phyloP scores from a whole-genome alignment of 2,797 vertebrate genomes.

The Enteromius mattozi region DNA sequence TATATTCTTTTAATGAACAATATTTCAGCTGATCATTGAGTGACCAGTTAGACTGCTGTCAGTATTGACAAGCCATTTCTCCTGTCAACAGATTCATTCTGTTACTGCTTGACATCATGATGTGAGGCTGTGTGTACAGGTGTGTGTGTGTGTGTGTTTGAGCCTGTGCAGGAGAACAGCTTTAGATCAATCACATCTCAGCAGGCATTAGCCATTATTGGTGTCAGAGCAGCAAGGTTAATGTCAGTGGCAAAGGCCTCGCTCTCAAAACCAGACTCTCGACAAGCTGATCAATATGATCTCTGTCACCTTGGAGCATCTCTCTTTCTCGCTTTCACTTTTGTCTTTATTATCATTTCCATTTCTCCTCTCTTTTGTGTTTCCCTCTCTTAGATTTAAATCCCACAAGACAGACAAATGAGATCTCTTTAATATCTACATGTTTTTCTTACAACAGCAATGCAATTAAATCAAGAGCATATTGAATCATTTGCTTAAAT shows the following conservation, averaged over 20 bases:
- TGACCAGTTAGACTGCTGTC: constrained; percentile 9
- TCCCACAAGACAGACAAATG: not conserved
- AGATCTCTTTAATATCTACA: not conserved
- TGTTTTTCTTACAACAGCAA: not conserved
- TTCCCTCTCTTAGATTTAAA: not conserved
- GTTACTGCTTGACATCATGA: constrained; percentile 32
- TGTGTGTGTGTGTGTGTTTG: constrained; percentile 24
- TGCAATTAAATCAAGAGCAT: not conserved
- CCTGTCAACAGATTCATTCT: constrained; percentile 14
- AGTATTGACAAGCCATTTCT: not conserved
- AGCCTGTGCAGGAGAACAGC: constrained; percentile 9
- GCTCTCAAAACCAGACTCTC: constrained; percentile 44
- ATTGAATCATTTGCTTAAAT: not conserved
- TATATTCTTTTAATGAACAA: not conserved
- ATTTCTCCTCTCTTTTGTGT: not conserved
- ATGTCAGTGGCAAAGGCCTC: constrained; percentile 50
- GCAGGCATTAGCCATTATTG: constrained; percentile 35
- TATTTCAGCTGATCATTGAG: constrained; percentile 12
- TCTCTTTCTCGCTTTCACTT: not conserved
- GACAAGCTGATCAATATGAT: constrained; percentile 44
- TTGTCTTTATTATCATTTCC: not conserved
- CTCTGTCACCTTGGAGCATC: constrained; percentile 28
- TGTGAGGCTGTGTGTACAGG: not conserved
- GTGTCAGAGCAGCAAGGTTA: constrained; percentile 53
- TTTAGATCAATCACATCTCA: constrained; percentile 46